These are phyloP conservation scores for Crematogaster levior DNA, from an alignment of 2,888 invertebrate genomes.

Conservation along the genomic window DNA sequence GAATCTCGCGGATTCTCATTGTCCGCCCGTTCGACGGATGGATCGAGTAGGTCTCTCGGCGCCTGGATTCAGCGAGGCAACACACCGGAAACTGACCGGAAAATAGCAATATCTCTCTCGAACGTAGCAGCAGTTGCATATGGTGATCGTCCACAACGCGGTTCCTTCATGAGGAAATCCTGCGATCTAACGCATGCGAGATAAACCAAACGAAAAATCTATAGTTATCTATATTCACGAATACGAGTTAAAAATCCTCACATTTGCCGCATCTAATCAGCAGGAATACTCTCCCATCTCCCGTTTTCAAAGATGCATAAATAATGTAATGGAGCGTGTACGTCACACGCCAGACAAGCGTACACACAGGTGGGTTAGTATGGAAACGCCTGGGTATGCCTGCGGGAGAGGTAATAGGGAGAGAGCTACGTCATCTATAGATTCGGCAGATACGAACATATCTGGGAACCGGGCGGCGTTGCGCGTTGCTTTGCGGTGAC, in stretches of 20 bases:
- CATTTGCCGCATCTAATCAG: constrained; percentile 58
- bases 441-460: constrained; percentile 74
- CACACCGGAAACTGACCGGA: constrained; percentile 39
- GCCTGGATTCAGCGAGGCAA: constrained; percentile 61
- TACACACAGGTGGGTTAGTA: constrained; percentile 53
- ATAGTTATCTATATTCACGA: constrained; percentile 76
- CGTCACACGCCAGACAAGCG: constrained; percentile 4
- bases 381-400: constrained; percentile 21
- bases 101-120: background rate
- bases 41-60: constrained; percentile 39
- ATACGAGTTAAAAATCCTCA: constrained; percentile 18
- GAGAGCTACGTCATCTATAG: constrained; percentile 60
- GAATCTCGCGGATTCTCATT: constrained; percentile 54
- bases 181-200: constrained; percentile 3
- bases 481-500: constrained; percentile 72
- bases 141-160: background rate
- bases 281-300: constrained; percentile 37
- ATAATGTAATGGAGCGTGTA: background rate
- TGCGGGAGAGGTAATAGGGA: constrained; percentile 34
- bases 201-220: constrained; percentile 59
- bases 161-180: constrained; percentile 11
- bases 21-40: constrained; percentile 38
- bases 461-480: constrained; percentile 68
- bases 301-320: constrained; percentile 47
- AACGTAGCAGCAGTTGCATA: background rate